Evolutionary conservation across 1,140 invertebrate species (phyloP).

Genomic region (Drosophila asahinai): DNA sequence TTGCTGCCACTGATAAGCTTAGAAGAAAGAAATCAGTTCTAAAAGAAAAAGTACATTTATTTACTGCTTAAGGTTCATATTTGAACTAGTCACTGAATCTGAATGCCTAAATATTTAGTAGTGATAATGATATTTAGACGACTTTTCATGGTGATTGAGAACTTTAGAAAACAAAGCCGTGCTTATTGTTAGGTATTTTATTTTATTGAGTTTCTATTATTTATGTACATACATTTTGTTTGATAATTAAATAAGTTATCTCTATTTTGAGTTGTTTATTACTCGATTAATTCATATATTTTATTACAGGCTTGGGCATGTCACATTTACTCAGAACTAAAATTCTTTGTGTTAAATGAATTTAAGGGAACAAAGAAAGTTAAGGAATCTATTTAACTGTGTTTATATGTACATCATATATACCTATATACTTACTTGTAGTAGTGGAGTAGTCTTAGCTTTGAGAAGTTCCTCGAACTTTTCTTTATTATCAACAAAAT

Average conservation of each 20-base stretch:
- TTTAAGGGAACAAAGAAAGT: neutral
- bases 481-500: neutral
- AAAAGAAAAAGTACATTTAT: slow-evolving; percentile 6
- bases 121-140: neutral
- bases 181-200: neutral
- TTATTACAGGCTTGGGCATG: neutral
- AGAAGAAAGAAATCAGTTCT: slow-evolving; percentile 3
- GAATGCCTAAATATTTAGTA: no score
- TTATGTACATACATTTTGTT: no score
- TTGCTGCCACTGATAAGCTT: slow-evolving; percentile 28
- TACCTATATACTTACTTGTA: neutral
- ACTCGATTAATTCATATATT: neutral
- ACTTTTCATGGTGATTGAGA: neutral
- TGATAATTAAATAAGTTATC: neutral
- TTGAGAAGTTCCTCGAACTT: neutral
- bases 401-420: neutral
- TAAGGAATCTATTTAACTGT: neutral
- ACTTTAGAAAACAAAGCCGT: neutral
- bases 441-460: neutral
- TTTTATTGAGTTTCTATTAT: neutral
- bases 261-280: slow-evolving; percentile 4
- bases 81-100: neutral
- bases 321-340: neutral
- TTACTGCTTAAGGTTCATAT: neutral
- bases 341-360: neutral